Conservation (phyloP, 2,888 invertebrate species). For the Dinocampus coccinellae region DNA sequence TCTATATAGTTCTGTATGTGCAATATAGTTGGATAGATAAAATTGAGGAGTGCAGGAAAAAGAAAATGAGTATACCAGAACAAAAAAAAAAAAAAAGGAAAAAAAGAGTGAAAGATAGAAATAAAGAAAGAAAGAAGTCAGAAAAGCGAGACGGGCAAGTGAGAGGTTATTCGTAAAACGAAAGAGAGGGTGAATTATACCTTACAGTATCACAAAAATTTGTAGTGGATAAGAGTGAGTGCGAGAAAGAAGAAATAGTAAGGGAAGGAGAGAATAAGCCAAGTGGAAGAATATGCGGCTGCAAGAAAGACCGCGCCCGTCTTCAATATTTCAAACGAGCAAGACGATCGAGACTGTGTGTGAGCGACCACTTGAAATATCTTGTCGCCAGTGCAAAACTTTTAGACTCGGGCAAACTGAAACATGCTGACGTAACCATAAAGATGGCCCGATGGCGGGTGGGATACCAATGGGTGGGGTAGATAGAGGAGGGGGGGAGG, state of each 20-base stretch:
- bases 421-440: constrained; percentile 69
- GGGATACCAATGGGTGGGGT: constrained; percentile 3
- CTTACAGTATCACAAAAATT: not conserved
- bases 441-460: constrained; percentile 56
- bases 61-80: constrained; percentile 20
- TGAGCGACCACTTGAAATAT: constrained; percentile 68
- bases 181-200: constrained; percentile 11
- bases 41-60: constrained; percentile 35
- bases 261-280: constrained; percentile 42
- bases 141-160: constrained; percentile 6
- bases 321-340: constrained; percentile 66
- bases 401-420: constrained; percentile 65
- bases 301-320: constrained; percentile 63
- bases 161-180: constrained; percentile 23
- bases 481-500: constrained; percentile 2
- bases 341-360: constrained; percentile 51
- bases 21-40: constrained; percentile 40
- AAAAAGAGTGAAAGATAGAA: constrained; percentile 16
- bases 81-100: constrained; percentile 16
- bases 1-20: constrained; percentile 21
- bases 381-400: constrained; percentile 68
- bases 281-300: constrained; percentile 64
- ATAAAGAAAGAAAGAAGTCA: constrained; percentile 13
- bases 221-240: not conserved
- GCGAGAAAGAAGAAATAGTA: too few relatives aligned